Conservation (phyloP, 2,888 invertebrate species). For the Leucophora obtusa region DNA sequence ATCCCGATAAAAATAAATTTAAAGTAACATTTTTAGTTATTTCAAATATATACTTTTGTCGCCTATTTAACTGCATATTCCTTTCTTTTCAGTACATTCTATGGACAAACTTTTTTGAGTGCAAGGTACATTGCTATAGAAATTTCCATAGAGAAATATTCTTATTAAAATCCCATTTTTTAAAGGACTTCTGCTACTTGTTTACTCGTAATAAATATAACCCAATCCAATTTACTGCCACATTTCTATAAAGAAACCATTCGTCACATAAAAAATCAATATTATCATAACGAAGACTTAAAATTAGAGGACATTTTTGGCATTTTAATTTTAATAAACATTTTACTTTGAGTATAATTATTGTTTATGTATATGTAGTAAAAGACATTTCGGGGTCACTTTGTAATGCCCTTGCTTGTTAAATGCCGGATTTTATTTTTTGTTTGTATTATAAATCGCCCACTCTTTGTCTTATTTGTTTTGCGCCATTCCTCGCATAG, state of each 20-base stretch:
- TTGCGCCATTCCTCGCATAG: not conserved
- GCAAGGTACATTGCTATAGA: too few species aligned
- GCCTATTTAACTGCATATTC: too few species aligned
- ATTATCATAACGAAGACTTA: not conserved
- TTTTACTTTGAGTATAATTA: not conserved
- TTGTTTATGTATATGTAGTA: not conserved
- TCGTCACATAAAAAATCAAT: not conserved
- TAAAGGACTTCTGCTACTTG: too few species aligned
- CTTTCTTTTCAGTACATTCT: too few species aligned
- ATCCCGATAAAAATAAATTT: too few species aligned
- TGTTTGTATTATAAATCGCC: constrained; percentile 19
- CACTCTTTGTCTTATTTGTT: constrained; percentile 11
- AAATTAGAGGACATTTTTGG: not conserved
- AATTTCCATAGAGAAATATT: too few species aligned
- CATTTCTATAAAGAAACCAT: not conserved
- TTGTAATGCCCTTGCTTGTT: constrained; percentile 55
- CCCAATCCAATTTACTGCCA: not conserved
- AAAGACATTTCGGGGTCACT: constrained; percentile 49
- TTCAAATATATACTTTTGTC: too few species aligned
- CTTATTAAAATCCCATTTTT: too few species aligned
- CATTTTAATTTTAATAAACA: not conserved
- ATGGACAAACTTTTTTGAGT: too few species aligned
- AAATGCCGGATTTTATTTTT: not conserved
- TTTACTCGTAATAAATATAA: too few species aligned
- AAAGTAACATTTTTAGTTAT: too few species aligned